Evolutionary conservation across 2,888 invertebrate species (phyloP).

Genomic region (Aspidiotus destructor): DNA sequence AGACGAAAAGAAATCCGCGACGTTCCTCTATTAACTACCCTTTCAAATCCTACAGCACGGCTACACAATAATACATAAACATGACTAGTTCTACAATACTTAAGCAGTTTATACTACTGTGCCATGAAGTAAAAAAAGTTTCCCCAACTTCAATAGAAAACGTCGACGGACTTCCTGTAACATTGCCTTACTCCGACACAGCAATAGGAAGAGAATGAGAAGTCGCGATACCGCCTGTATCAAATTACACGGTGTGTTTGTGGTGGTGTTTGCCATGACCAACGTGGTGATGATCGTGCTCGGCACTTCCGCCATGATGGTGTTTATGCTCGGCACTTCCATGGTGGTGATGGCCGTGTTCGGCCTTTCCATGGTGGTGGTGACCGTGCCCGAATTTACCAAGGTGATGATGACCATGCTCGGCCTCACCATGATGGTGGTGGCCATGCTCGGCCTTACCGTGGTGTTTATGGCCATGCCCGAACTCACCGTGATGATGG

Average conservation of each 20-base stretch:
- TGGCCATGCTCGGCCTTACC: slow-evolving; percentile 34
- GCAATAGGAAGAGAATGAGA: background rate
- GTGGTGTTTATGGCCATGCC: slow-evolving; percentile 34
- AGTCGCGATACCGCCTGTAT: background rate
- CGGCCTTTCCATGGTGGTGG: slow-evolving; percentile 28
- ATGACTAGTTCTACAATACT: no score
- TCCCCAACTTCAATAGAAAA: background rate
- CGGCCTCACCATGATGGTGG: slow-evolving; percentile 36
- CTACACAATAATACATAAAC: no score
- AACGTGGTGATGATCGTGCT: slow-evolving; percentile 28
- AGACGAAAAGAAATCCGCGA: no score
- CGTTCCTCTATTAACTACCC: no score
- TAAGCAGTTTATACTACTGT: no score
- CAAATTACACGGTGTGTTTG: slow-evolving; percentile 11
- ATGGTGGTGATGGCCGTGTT: slow-evolving; percentile 25
- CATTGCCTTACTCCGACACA: background rate
- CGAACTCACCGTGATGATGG: slow-evolving; percentile 36
- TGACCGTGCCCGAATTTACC: slow-evolving; percentile 38
- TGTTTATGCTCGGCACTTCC: slow-evolving; percentile 38
- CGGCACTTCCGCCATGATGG: slow-evolving; percentile 36
- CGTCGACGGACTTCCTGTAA: background rate
- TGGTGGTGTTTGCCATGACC: slow-evolving; percentile 9
- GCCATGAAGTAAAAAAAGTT: no score
- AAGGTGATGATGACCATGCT: slow-evolving; percentile 39
- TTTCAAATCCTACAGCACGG: no score